Base-by-base conservation (phyloP, 2,113 vertebrate genomes). In the Petaurus breviceps region DNA sequence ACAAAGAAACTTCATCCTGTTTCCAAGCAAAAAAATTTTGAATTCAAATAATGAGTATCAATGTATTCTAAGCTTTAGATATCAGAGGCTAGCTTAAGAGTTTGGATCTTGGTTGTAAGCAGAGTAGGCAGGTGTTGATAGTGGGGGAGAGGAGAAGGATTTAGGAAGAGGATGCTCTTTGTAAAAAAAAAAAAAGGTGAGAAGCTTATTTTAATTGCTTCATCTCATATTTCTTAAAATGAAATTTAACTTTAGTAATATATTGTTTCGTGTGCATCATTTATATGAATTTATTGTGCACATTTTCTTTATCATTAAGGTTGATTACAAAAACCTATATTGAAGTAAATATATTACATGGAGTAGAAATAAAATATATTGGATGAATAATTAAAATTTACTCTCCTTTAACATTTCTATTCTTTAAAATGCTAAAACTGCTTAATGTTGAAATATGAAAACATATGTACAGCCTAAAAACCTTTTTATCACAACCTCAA, bases 401-500 rank as follows among this genome's bases (percentile, higher is more conserved):
- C 22, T 52, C 53, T 28, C 8, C 53, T 28, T 8, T 93, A 22
- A 8, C 22, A 5, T 90, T 28, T 51, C 26, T 96, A 22, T 89
- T 92, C 92, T 89, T 94, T 90, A 96, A 93, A 97, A 92, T 95
- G 46, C 28, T 51, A 55, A 91, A 51, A 92, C 0, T 50, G 50
- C 93, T 95, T 93, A 91, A 91, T 93, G 12, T 24, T 57, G n/a
- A 92, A 94, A 94, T 92, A 92, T 94, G 43, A 89, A 95, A 93
- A 93, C 3, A 90, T 43, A 50, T 90, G 25, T 37, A 92, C 25
- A 52, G 7, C 50, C 50, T 91, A 94, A 97, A 68, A 95, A 92
- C 0, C 90, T 28, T 23, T 96, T 90, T 92, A 90, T 37, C 46
- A 68, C 89, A 92, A 91, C 37, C 92, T 47, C 95, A 61, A 8